Base-by-base conservation (phyloP, 2,113 vertebrate genomes). In the Potamarius usumacintae region DNA sequence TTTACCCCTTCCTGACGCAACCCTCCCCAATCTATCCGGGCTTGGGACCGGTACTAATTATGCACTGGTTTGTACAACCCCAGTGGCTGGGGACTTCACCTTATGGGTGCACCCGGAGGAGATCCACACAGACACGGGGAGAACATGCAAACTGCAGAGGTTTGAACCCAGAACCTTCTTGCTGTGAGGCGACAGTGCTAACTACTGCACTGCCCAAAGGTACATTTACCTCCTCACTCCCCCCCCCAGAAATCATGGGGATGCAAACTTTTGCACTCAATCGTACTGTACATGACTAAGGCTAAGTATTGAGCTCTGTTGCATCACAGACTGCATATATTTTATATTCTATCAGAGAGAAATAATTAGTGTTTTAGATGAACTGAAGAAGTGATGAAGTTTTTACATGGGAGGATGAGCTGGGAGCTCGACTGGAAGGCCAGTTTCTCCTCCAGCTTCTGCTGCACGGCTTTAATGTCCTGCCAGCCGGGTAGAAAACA, bases 401-500 rank as follows among this genome's bases (percentile, higher is more conserved):
- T 22, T 96, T 96, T 94, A 99, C 98, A 94, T 90, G 98, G 97
- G 5, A 99, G 30, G 90, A 99, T 96, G 52, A 97, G 94, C 89
- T 95, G 96, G 52, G 95, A 96, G 91, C 94, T 96, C 30, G 94
- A 94, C 85, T 94, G 95, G 2, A 95, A 93, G 4, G 93, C 91
- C 0, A 90, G 89, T 62, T 91, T 96, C 90, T 92, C 94, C 42
- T 97, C 91, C 27, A 99, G 96, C 42, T 94, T 96, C 86, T 99
- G 95, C 91, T 98, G 97, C 77, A 99, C 96, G 1, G 95, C 94
- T 84, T 95, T 97, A 92, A 99, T 99, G 76, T 99, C 97, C 92
- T 99, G 98, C 98, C 98, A 99, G 0, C 98, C 98, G 0, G 98
- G 98, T 42, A 99, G 96, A 92, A 99, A 99, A 94, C 98, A 99